Base-by-base conservation (phyloP, 2,113 vertebrate genomes). In the Python bivittatus region DNA sequence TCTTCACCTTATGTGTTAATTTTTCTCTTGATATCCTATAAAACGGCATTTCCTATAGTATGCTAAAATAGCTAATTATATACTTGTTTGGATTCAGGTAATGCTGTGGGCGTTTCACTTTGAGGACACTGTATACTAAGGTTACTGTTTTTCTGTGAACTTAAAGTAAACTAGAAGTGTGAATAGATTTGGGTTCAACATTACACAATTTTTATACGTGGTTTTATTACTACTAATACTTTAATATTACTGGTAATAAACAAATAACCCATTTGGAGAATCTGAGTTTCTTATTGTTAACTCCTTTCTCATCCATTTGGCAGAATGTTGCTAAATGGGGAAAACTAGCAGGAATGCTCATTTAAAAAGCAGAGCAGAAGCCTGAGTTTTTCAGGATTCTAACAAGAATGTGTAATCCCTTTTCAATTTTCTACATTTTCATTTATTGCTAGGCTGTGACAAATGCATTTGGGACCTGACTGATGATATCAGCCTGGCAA, bases 401-500 rank as follows among this genome's bases (percentile, higher is more conserved):
- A 27, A 60, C 10, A 79, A 22, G 2, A 79, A 56, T 29, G 33
- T 29, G 25, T 22, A 38, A 44, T 54, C 48, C 48, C 60, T 64
- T 58, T 72, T 60, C 95, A 95, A 92, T 25, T 92, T 0, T 22
- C 52, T 1, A 1, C n/a, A 2, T 91, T 2, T 23, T 93, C 3
- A 91, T 96, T 96, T 88, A 33, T 94, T 90, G 58, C 22, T 94
- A 99, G 99, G 97, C 94, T 99, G 99, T 44, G 98, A 99, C 92
- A 98, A 99, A 61, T 99, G 99, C 61, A 98, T 99, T 92, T 99
- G 99, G 99, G 98, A 99, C 96, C 98, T 99, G 97, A 99, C 98
- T 8, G 98, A 98, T 29, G 99, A 99, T 95, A 96, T 99, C 58
- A 96, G 95, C 44, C 92, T 97, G 92, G 98, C 99, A 8, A 98